phyloP scores from a whole-genome alignment of 2,113 vertebrate genomes.

The Aix galericulata region DNA sequence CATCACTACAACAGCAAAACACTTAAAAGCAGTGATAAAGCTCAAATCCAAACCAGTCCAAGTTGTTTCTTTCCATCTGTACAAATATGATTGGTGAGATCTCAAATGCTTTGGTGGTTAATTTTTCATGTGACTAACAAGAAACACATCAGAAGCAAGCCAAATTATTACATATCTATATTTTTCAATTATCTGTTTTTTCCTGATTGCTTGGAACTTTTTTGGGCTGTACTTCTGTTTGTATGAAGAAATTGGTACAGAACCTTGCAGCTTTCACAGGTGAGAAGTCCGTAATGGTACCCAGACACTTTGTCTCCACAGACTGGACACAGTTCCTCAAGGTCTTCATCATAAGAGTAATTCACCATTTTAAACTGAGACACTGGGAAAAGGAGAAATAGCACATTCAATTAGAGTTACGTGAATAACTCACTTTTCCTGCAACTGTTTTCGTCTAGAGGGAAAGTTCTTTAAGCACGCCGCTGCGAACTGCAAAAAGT shows the following conservation, averaged over 20 bases:
- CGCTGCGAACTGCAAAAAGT: not conserved
- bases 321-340: conserved; percentile 98
- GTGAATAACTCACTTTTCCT: not conserved
- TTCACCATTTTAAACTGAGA: conserved; percentile 99
- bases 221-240: not conserved
- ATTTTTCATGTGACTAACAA: not conserved
- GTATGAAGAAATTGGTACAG: conserved; percentile 57
- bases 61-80: not conserved
- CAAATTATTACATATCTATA: not conserved
- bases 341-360: conserved; percentile 98
- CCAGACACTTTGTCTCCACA: conserved; percentile 99
- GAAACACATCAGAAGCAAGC: not conserved
- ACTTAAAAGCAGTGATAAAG: conserved; percentile 26
- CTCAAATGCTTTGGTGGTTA: not conserved
- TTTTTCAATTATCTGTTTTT: not conserved
- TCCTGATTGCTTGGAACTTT: not conserved
- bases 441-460: not conserved
- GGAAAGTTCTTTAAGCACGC: not conserved
- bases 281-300: conserved; percentile 98
- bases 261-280: conserved; percentile 99
- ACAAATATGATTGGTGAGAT: not conserved
- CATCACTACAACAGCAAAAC: conserved; percentile 33
- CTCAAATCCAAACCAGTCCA: conserved; percentile 7
- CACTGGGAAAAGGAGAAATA: conserved; percentile 75
- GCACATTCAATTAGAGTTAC: conserved; percentile 13